phyloP scores from a whole-genome alignment of 2,888 invertebrate genomes.

The Lissonota sp. region DNA sequence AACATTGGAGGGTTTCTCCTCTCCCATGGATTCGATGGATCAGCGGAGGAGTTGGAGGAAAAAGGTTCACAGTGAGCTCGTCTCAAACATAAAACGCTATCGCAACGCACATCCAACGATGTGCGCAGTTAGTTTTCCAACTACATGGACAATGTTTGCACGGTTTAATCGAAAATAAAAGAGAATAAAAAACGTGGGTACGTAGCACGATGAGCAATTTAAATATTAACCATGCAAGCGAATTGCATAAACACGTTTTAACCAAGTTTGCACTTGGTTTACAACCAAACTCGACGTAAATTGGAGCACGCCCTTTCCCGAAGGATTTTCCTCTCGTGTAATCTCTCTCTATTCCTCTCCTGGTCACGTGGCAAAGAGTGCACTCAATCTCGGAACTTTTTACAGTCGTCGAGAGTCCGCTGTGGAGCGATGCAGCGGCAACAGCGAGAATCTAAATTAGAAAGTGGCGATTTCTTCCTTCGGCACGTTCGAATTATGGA shows the following conservation, averaged over 20 bases:
- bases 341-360: background rate
- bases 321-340: constrained; percentile 14
- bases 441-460: constrained; percentile 27
- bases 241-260: background rate
- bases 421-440: background rate
- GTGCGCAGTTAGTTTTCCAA: constrained; percentile 52
- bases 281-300: constrained; percentile 22
- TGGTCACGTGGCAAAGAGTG: background rate
- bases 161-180: constrained; percentile 75
- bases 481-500: constrained; percentile 52
- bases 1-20: constrained; percentile 68
- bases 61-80: background rate
- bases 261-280: constrained; percentile 21
- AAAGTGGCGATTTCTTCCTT: constrained; percentile 47
- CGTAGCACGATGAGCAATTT: constrained; percentile 19
- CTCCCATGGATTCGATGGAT: too few relatives aligned
- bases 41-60: too few relatives aligned
- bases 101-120: background rate
- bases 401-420: background rate
- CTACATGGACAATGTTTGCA: constrained; percentile 70
- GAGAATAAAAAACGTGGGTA: constrained; percentile 69
- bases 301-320: constrained; percentile 7
- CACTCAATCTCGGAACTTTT: constrained; percentile 1
- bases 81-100: constrained; percentile 30
- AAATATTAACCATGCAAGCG: constrained; percentile 14